These are phyloP conservation scores for Gobiocypris rarus DNA, from an alignment of 2,113 vertebrate species.

Conservation along the genomic window DNA sequence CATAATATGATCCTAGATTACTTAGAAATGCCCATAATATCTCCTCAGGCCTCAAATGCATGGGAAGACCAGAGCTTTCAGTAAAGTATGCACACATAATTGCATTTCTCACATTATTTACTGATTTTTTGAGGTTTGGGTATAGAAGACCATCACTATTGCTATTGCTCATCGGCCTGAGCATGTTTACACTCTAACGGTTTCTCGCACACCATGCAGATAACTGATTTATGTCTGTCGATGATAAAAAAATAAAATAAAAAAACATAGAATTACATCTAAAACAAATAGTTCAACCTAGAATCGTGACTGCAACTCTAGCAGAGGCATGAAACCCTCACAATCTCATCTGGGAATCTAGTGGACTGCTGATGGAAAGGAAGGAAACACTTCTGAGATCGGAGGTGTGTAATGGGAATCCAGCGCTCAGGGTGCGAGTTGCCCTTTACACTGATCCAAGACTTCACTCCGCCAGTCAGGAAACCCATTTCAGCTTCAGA, in stretches of 20 bases:
- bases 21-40: constrained; percentile 17
- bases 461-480: background rate
- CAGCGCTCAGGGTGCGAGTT: background rate
- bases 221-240: too few relatives aligned
- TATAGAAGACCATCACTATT: background rate
- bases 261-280: too few relatives aligned
- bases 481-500: background rate
- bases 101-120: constrained; percentile 1
- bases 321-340: background rate
- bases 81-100: background rate
- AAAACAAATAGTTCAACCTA: background rate
- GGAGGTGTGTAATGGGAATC: constrained; percentile 2
- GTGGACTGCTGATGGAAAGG: background rate
- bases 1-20: constrained; percentile 30
- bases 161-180: too few relatives aligned
- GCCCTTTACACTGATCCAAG: constrained; percentile 3
- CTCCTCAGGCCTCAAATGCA: background rate
- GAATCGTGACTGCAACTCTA: background rate
- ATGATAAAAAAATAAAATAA: too few relatives aligned
- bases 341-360: background rate
- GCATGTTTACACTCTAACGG: too few relatives aligned
- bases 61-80: background rate
- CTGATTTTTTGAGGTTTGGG: background rate
- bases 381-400: background rate
- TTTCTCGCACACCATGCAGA: too few relatives aligned